Percentiles rank a stretch among this genome's conserved stretches.
These are phyloP conservation scores for Elephas maximus DNA, from an alignment of 2,113 vertebrate species.

Conservation along the genomic window DNA sequence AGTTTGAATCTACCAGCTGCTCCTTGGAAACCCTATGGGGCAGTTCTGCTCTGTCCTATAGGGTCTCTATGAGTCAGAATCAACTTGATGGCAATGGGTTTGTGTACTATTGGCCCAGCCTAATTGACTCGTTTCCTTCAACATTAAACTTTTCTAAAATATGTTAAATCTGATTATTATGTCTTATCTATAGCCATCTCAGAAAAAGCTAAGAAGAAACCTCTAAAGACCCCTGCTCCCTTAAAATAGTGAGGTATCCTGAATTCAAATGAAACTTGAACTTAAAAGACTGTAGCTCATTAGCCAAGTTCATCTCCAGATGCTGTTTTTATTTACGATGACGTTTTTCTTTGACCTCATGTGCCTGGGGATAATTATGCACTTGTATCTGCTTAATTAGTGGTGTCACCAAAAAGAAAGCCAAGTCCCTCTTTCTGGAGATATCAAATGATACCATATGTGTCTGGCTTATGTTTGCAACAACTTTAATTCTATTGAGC, in stretches of 20 bases:
- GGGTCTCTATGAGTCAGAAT: background rate
- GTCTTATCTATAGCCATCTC: background rate
- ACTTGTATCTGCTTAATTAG: conserved; percentile 57
- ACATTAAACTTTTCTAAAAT: background rate
- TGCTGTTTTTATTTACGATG: conserved; percentile 56
- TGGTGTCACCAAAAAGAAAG: conserved; percentile 58
- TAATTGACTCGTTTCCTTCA: background rate
- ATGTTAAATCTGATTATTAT: background rate
- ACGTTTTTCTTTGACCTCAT: conserved; percentile 48
- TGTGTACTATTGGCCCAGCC: background rate
- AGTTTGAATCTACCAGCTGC: too few species aligned
- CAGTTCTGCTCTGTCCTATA: background rate
- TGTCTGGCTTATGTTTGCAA: conserved; percentile 35
- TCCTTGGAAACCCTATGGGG: background rate
- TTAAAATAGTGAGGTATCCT: background rate
- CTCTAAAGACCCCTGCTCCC: background rate
- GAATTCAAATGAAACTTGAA: conserved; percentile 36
- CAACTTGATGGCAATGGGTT: too few species aligned
- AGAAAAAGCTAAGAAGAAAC: conserved; percentile 18
- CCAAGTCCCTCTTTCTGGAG: conserved; percentile 31
- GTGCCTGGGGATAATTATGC: conserved; percentile 12
- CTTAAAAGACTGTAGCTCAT: background rate
- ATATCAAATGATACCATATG: background rate
- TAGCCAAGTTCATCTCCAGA: conserved; percentile 29
- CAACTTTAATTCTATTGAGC: background rate